These are phyloP conservation scores for Lepidurus packardi DNA, from an alignment of 1,140 invertebrate species.

Conservation along the genomic window DNA sequence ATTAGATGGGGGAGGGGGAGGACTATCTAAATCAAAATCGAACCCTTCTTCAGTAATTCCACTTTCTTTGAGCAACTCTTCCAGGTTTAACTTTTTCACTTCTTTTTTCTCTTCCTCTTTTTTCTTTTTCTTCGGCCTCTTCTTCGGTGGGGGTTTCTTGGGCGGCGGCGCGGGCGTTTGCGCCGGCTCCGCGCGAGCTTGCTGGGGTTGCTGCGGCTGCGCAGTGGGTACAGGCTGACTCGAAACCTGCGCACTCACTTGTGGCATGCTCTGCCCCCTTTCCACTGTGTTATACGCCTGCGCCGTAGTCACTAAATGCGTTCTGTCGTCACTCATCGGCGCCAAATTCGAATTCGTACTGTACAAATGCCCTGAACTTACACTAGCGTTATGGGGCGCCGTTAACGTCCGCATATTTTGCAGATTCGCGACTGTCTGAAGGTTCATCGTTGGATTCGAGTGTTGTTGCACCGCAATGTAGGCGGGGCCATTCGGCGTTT, in stretches of 20 bases:
- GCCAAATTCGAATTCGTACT: not conserved
- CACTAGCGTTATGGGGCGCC: not conserved
- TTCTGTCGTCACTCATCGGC: not conserved
- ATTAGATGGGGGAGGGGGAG: not conserved
- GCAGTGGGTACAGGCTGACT: not conserved
- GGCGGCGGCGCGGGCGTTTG: not conserved
- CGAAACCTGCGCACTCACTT: not conserved
- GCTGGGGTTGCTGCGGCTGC: constrained; percentile 27
- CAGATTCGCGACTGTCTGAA: constrained; percentile 28
- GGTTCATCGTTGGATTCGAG: constrained; percentile 31
- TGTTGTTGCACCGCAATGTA: constrained; percentile 44
- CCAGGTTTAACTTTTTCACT: constrained; percentile 33
- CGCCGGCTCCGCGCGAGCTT: not conserved
- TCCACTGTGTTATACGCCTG: not conserved
- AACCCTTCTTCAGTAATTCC: constrained; percentile 34
- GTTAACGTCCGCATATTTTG: not conserved
- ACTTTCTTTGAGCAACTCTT: constrained; percentile 36
- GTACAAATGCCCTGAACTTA: not conserved
- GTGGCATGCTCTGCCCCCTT: not conserved
- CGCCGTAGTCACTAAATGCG: not conserved
- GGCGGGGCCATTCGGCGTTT: constrained; percentile 49
- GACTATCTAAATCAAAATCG: constrained; percentile 4
- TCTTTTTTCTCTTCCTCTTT: constrained; percentile 45
- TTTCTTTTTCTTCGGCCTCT: constrained; percentile 51
- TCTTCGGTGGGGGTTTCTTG: constrained; percentile 46